A percentile compares a stretch with the other conserved stretches of the same genome.
phyloP scores from a whole-genome alignment of 2,797 vertebrate genomes.

The Toxotes lorentzi region DNA sequence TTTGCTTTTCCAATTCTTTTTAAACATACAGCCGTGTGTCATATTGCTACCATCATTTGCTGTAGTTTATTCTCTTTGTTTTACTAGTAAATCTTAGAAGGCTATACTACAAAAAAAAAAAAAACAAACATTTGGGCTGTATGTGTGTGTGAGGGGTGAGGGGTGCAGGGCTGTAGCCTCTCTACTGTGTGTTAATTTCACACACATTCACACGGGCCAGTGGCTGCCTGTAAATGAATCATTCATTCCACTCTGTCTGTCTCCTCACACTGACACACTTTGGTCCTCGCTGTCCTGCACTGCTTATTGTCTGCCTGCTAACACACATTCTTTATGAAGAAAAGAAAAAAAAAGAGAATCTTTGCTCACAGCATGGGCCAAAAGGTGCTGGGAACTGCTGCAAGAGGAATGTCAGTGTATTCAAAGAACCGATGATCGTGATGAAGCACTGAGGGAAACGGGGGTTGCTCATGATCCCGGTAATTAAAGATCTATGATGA shows the following conservation, averaged over 20 bases:
- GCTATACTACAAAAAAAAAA: not conserved
- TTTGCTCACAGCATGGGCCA: slow-evolving; percentile 5
- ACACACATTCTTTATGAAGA: slow-evolving; percentile 24
- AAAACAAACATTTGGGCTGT: no score
- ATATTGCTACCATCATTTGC: not conserved
- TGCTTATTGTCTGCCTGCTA: slow-evolving; percentile 54
- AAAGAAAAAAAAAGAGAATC: slow-evolving; percentile 52
- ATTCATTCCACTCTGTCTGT: slow-evolving; percentile 70
- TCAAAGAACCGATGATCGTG: slow-evolving; percentile 24
- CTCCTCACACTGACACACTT: slow-evolving; percentile 71
- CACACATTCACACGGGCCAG: slow-evolving; percentile 62
- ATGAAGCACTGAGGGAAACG: slow-evolving; percentile 9
- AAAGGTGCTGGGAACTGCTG: slow-evolving; percentile 21
- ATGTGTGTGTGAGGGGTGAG: slow-evolving; percentile 10
- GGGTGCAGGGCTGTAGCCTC: slow-evolving; percentile 27
- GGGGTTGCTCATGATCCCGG: not conserved
- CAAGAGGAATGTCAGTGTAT: slow-evolving; percentile 24
- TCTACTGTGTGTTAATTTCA: slow-evolving; percentile 52
- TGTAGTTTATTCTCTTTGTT: not conserved
- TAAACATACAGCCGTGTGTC: not conserved
- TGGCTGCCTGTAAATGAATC: slow-evolving; percentile 76
- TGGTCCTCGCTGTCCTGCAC: slow-evolving; percentile 21
- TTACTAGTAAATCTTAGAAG: not conserved
- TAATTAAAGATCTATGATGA: slow-evolving; percentile 37
- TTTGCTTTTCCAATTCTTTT: not conserved